Evolutionary conservation across 2,888 invertebrate genomes (phyloP).

Genomic region (Drosophila falleni): DNA sequence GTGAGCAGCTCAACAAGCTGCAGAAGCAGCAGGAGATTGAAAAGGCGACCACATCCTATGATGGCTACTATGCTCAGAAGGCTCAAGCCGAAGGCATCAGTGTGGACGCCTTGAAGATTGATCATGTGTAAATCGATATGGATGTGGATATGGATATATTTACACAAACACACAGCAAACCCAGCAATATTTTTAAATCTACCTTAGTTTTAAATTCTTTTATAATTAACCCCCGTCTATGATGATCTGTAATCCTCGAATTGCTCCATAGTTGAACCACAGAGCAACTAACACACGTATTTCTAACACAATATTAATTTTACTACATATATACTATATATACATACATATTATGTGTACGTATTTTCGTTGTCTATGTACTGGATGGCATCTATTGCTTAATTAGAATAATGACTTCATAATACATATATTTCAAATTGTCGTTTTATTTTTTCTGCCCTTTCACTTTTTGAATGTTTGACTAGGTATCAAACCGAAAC

Average conservation of each 20-base stretch:
- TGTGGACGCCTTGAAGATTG: slow-evolving; percentile 72
- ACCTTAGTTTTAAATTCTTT: slow-evolving; percentile 51
- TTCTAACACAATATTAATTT: slow-evolving; percentile 57
- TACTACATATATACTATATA: slow-evolving; percentile 29
- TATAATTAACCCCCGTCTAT: not conserved
- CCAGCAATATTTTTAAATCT: slow-evolving; percentile 56
- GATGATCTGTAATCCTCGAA: slow-evolving; percentile 54
- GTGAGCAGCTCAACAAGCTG: slow-evolving; percentile 73
- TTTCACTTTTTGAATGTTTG: too few relatives aligned
- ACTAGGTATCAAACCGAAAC: too few relatives aligned
- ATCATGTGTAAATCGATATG: slow-evolving; percentile 57
- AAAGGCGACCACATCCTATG: slow-evolving; percentile 74
- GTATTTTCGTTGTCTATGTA: slow-evolving; percentile 67
- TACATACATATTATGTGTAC: slow-evolving; percentile 42
- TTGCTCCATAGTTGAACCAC: slow-evolving; percentile 42
- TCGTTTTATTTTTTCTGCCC: not conserved
- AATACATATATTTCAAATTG: slow-evolving; percentile 20
- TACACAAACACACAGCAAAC: not conserved
- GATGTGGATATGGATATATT: not conserved
- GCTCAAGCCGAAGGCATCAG: slow-evolving; percentile 73
- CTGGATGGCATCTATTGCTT: slow-evolving; percentile 56
- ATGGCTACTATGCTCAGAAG: slow-evolving; percentile 74
- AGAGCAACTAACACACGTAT: slow-evolving; percentile 45
- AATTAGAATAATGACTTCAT: slow-evolving; percentile 63
- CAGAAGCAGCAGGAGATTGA: slow-evolving; percentile 76